These are phyloP conservation scores for Chaitophorus viminalis DNA, from an alignment of 2,888 invertebrate genomes.

Conservation along the genomic window DNA sequence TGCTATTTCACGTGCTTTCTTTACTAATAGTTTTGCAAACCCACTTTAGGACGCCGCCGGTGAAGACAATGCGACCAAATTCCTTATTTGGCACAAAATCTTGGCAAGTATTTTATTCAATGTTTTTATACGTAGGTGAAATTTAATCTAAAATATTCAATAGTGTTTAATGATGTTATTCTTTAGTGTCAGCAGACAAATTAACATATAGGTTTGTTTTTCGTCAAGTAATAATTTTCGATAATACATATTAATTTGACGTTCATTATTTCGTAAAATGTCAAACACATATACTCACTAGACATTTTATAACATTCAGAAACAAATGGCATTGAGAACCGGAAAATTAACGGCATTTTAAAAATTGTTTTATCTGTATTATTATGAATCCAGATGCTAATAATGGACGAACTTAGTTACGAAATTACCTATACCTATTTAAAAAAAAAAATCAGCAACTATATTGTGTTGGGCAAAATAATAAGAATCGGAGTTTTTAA, in stretches of 20 bases:
- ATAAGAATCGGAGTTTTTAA: not conserved
- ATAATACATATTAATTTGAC: not conserved
- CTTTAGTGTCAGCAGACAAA: no score
- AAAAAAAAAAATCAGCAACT: not conserved
- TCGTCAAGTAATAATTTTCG: not conserved
- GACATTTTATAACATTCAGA: not conserved
- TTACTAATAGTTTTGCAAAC: constrained; percentile 16
- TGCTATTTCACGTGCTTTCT: constrained; percentile 32
- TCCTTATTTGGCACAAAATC: constrained; percentile 56
- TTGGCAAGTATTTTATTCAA: constrained; percentile 42
- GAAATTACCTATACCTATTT: not conserved
- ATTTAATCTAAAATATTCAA: constrained; percentile 35
- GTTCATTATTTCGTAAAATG: not conserved
- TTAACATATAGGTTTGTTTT: not conserved
- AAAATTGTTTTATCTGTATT: not conserved
- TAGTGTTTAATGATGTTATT: constrained; percentile 9
- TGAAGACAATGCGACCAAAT: constrained; percentile 41
- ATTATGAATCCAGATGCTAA: not conserved
- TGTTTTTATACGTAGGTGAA: constrained; percentile 30
- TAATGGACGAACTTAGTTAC: constrained; percentile 13
- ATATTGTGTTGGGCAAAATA: not conserved
- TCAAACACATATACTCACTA: not conserved
- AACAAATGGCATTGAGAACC: not conserved
- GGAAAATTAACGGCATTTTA: constrained; percentile 10
- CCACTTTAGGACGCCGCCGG: not conserved